Conservation (phyloP, 1,140 invertebrate species). For the Spodoptera frugiperda region DNA sequence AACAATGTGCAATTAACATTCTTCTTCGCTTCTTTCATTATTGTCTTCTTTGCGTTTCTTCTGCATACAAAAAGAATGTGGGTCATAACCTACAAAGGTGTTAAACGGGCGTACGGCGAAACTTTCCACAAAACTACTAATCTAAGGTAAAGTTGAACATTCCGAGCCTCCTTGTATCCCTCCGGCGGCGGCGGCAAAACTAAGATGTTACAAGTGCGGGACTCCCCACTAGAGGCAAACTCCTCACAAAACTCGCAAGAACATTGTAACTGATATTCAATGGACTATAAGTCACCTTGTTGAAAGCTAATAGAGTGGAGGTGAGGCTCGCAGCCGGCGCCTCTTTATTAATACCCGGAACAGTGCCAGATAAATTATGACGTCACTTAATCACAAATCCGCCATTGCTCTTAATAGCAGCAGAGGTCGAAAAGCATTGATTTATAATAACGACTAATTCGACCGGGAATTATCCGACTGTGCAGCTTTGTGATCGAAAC, state of each 20-base stretch:
- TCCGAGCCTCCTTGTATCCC: not conserved
- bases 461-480: slow-evolving; percentile 31
- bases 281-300: slow-evolving; percentile 49
- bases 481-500: slow-evolving; percentile 39
- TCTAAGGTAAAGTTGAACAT: no score
- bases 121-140: no score
- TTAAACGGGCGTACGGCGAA: no score
- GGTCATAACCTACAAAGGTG: no score
- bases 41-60: no score
- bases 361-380: slow-evolving; percentile 61
- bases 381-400: slow-evolving; percentile 63
- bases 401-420: slow-evolving; percentile 57
- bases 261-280: slow-evolving; percentile 45
- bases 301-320: slow-evolving; percentile 57
- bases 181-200: not conserved
- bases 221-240: not conserved
- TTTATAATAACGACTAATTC: slow-evolving; percentile 53
- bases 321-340: slow-evolving; percentile 50
- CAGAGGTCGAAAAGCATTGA: slow-evolving; percentile 55
- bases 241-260: slow-evolving; percentile 27
- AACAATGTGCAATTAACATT: no score
- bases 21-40: no score
- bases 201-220: not conserved
- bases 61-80: no score
- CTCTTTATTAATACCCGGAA: slow-evolving; percentile 58